A percentile compares a stretch with the other conserved stretches of the same genome.
These are phyloP conservation scores for Quadriops clusia DNA, from an alignment of 2,888 invertebrate genomes.

Conservation along the genomic window DNA sequence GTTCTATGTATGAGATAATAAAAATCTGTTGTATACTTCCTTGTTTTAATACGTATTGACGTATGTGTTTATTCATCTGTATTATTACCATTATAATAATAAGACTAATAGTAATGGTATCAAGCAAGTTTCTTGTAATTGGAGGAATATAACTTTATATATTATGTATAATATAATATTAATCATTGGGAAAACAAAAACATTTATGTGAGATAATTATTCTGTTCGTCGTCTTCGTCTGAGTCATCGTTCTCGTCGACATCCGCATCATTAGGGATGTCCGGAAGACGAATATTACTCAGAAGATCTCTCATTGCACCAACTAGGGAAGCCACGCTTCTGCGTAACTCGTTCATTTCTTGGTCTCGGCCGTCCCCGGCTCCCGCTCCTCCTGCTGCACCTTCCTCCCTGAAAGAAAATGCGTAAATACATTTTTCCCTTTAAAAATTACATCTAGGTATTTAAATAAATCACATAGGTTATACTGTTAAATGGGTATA, in stretches of 20 bases:
- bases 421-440: constrained; percentile 1
- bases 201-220: constrained; percentile 34
- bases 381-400: constrained; percentile 24
- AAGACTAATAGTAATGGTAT: too few relatives aligned
- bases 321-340: constrained; percentile 53
- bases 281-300: constrained; percentile 49
- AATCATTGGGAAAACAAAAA: constrained; percentile 7
- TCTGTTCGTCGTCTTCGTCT: constrained; percentile 39
- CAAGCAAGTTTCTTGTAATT: too few relatives aligned
- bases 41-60: too few relatives aligned
- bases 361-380: constrained; percentile 31
- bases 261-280: constrained; percentile 42
- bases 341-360: constrained; percentile 41
- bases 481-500: too few relatives aligned
- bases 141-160: too few relatives aligned
- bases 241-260: constrained; percentile 41
- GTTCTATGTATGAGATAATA: too few relatives aligned
- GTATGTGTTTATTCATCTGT: too few relatives aligned
- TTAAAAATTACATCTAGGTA: constrained; percentile 2
- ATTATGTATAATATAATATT: too few relatives aligned
- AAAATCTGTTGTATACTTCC: too few relatives aligned
- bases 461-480: too few relatives aligned
- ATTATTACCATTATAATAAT: too few relatives aligned
- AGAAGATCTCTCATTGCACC: constrained; percentile 63
- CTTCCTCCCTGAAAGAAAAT: constrained; percentile 17